Evolutionary conservation across 2,797 vertebrate species (phyloP).

Genomic region (Nannoperca obscura): DNA sequence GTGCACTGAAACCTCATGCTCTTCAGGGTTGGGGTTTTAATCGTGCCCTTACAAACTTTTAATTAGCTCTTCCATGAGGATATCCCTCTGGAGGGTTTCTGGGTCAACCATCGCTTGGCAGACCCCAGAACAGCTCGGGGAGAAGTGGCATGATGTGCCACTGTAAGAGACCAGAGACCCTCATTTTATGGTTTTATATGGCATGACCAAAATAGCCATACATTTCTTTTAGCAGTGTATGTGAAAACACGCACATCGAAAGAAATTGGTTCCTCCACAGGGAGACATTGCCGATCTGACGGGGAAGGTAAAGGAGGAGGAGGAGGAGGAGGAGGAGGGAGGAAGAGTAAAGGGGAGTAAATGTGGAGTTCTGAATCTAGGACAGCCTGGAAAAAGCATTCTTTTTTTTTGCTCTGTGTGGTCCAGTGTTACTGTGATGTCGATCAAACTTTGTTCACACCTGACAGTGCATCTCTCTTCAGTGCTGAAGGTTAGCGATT

Average conservation of each 20-base stretch:
- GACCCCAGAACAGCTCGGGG: slow-evolving; percentile 47
- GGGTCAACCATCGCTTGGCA: slow-evolving; percentile 41
- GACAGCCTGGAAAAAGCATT: slow-evolving; percentile 39
- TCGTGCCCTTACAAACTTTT: slow-evolving; percentile 69
- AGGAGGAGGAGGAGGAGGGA: slow-evolving; percentile 1
- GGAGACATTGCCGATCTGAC: slow-evolving; percentile 50
- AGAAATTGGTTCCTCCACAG: slow-evolving; percentile 13
- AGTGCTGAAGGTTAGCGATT: slow-evolving; percentile 31
- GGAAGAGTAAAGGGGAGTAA: slow-evolving; percentile 48
- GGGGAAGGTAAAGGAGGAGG: slow-evolving; percentile 12
- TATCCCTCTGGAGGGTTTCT: slow-evolving; percentile 41
- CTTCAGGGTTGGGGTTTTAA: slow-evolving; percentile 62
- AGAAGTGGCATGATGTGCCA: slow-evolving; percentile 29
- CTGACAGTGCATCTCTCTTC: slow-evolving; percentile 30
- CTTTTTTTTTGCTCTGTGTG: slow-evolving; percentile 30
- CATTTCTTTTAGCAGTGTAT: slow-evolving; percentile 1
- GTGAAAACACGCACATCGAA: slow-evolving; percentile 1
- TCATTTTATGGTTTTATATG: slow-evolving; percentile 45
- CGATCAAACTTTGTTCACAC: slow-evolving; percentile 54
- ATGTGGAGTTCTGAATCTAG: slow-evolving; percentile 59
- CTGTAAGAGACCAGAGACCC: slow-evolving; percentile 48
- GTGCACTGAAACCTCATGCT: slow-evolving; percentile 28
- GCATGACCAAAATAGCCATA: background rate
- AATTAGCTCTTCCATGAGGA: slow-evolving; percentile 57
- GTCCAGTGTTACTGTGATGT: slow-evolving; percentile 44